phyloP scores from a whole-genome alignment of 2,113 vertebrate genomes.

The Scatophagus argus region DNA sequence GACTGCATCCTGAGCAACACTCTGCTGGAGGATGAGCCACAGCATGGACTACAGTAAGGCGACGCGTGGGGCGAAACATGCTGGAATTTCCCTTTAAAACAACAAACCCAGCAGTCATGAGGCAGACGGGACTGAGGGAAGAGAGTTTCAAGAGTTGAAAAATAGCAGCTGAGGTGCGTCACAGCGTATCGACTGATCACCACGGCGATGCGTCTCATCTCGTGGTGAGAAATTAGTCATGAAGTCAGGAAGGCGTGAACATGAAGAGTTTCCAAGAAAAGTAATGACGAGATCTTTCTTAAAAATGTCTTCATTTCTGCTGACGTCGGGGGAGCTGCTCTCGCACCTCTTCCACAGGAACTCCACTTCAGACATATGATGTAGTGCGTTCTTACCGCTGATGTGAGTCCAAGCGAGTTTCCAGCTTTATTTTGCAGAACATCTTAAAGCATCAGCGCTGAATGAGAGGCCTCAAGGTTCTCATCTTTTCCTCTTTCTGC shows the following conservation, averaged over 20 bases:
- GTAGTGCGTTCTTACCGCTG: no score
- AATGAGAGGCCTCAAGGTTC: no score
- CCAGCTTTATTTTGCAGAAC: no score
- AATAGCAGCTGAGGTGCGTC: background rate
- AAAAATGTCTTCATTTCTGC: background rate
- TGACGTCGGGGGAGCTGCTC: background rate
- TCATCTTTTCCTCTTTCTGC: no score
- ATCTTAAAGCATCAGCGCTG: no score
- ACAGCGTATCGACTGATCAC: background rate
- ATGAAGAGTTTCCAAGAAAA: background rate
- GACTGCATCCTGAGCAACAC: conserved; percentile 46
- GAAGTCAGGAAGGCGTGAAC: background rate
- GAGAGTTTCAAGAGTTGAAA: background rate
- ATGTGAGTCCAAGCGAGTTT: no score
- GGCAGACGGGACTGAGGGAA: background rate
- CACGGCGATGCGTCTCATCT: background rate
- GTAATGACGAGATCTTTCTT: background rate
- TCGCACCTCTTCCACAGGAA: no score
- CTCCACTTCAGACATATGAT: no score
- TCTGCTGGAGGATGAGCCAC: no score
- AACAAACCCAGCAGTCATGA: background rate
- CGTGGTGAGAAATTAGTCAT: conserved; percentile 1
- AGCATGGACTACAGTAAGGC: no score
- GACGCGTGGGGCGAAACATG: background rate
- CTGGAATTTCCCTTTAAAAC: background rate